A percentile compares a stretch with the other conserved stretches of the same genome.
Evolutionary conservation across 2,113 vertebrate genomes (phyloP).

Genomic region (Carassius gibelio): DNA sequence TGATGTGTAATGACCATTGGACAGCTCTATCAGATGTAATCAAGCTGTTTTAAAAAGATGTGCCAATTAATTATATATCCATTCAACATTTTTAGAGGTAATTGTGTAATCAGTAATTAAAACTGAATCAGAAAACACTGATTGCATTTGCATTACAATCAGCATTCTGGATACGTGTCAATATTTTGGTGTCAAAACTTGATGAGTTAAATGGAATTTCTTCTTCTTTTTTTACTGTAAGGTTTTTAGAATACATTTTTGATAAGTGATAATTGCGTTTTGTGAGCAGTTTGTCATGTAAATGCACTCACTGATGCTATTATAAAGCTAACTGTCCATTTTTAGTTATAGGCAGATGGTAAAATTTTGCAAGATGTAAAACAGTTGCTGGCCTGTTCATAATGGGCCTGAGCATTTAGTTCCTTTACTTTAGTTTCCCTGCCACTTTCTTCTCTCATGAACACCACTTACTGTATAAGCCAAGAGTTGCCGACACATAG

Average conservation of each 20-base stretch:
- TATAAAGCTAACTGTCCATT: neutral
- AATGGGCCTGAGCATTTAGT: conserved; percentile 14
- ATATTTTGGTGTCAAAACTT: neutral
- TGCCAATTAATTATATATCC: conserved; percentile 60
- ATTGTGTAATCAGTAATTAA: conserved; percentile 58
- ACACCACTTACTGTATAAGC: conserved; percentile 61
- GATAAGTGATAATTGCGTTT: neutral
- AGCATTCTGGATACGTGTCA: neutral
- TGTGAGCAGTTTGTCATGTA: neutral
- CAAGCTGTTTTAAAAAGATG: conserved; percentile 60
- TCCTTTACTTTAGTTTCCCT: conserved; percentile 60
- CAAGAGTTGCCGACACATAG: conserved; percentile 67
- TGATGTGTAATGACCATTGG: conserved; percentile 70
- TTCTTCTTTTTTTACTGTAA: neutral
- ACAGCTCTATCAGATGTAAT: conserved; percentile 58
- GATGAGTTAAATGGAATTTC: neutral
- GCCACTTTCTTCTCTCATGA: conserved; percentile 60
- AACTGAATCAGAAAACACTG: conserved; percentile 54
- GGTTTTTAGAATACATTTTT: neutral
- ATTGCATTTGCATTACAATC: conserved; percentile 33
- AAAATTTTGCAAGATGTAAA: conserved; percentile 54
- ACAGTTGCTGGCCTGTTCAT: conserved; percentile 44
- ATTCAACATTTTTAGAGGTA: conserved; percentile 61
- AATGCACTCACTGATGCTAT: neutral
- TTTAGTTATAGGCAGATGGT: conserved; percentile 54